A percentile compares a stretch with the other conserved stretches of the same genome.
Conservation (phyloP, 1,140 invertebrate genomes). For the Prorops nasuta region DNA sequence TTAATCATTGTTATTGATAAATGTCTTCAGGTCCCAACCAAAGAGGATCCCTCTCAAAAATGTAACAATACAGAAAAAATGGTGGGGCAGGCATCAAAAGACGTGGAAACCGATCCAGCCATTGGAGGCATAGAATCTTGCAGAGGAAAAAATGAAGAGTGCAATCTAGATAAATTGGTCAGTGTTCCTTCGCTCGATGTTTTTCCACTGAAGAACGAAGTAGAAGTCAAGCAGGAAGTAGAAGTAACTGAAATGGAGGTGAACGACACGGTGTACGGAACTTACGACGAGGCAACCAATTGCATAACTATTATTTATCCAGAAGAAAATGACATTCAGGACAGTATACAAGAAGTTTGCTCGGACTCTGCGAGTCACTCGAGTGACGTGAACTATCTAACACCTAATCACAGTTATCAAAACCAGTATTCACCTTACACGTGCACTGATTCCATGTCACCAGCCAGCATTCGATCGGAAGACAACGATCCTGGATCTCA, state of each 20-base stretch:
- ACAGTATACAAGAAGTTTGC: slow-evolving; percentile 44
- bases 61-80: slow-evolving; percentile 53
- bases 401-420: slow-evolving; percentile 16
- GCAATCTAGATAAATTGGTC: too few species aligned
- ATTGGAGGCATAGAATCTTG: slow-evolving; percentile 29
- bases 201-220: not conserved
- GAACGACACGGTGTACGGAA: slow-evolving; percentile 62
- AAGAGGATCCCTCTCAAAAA: slow-evolving; percentile 32
- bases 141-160: too few species aligned
- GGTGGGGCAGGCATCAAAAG: slow-evolving; percentile 79
- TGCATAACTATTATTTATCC: slow-evolving; percentile 71
- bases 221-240: slow-evolving; percentile 48
- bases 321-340: slow-evolving; percentile 56
- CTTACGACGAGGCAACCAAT: slow-evolving; percentile 69
- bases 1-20: slow-evolving; percentile 23
- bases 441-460: slow-evolving; percentile 41
- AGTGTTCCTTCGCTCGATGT: too few species aligned
- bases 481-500: slow-evolving; percentile 27
- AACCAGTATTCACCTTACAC: slow-evolving; percentile 34
- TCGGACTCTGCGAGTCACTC: slow-evolving; percentile 12
- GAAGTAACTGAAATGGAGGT: slow-evolving; percentile 44
- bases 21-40: slow-evolving; percentile 15
- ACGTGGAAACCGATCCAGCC: slow-evolving; percentile 75
- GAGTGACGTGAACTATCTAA: slow-evolving; percentile 20
- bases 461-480: slow-evolving; percentile 41